phyloP scores from a whole-genome alignment of 2,888 invertebrate species.

The Arrhopalites spinosus region DNA sequence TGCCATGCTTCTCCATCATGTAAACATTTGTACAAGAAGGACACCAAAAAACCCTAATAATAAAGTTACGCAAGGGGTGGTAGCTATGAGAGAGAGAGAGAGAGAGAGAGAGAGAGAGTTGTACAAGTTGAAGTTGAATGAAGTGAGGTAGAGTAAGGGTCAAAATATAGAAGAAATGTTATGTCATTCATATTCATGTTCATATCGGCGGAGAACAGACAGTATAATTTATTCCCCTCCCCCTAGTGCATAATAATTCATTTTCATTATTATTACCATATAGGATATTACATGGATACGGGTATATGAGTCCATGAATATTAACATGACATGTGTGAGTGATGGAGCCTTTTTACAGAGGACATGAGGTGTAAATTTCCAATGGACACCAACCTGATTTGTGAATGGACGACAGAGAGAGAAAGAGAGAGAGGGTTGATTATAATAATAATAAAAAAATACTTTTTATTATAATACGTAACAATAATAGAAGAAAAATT shows the following conservation, averaged over 20 bases:
- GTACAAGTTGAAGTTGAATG: too few species aligned
- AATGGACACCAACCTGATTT: not conserved
- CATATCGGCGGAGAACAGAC: not conserved
- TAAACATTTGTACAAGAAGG: too few species aligned
- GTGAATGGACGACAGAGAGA: slow-evolving; percentile 4
- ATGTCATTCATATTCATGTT: not conserved
- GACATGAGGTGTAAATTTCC: slow-evolving; percentile 14
- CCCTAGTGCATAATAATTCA: not conserved
- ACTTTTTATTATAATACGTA: too few species aligned
- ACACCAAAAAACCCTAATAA: too few species aligned
- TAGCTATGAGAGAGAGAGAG: too few species aligned
- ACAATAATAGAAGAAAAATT: too few species aligned
- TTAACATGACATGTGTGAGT: not conserved
- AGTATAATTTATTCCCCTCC: not conserved
- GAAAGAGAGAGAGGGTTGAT: not conserved
- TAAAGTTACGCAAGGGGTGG: too few species aligned
- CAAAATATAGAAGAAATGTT: too few species aligned
- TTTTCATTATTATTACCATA: not conserved
- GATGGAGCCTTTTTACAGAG: too few species aligned
- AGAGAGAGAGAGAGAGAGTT: too few species aligned
- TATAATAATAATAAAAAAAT: too few species aligned
- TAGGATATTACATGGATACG: not conserved
- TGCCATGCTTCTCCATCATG: too few species aligned
- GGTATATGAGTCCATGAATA: slow-evolving; percentile 2
- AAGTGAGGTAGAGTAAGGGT: not conserved